Percentiles rank a stretch among this genome's conserved stretches.
These are phyloP conservation scores for Cancer borealis DNA, from an alignment of 2,888 invertebrate genomes.

Conservation along the genomic window DNA sequence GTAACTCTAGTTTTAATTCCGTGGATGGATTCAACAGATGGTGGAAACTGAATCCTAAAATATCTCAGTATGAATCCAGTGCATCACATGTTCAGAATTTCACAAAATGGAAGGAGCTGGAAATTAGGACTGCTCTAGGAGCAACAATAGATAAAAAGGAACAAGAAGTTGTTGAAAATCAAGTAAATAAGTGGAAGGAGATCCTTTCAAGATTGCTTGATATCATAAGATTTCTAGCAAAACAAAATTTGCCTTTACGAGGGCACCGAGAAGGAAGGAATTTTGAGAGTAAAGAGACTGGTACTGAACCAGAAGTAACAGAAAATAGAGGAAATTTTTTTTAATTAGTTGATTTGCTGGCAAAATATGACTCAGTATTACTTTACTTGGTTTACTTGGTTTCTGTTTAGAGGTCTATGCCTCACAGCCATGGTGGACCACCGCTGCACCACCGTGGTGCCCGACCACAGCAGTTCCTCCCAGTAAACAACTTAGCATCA, in stretches of 20 bases:
- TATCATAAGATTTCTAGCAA: conserved; percentile 27
- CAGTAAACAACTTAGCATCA: too few species aligned
- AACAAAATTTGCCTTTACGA: conserved; percentile 38
- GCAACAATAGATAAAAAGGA: conserved; percentile 38
- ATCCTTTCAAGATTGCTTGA: conserved; percentile 26
- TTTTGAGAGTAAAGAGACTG: conserved; percentile 31
- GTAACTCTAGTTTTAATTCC: conserved; percentile 16
- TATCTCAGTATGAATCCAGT: conserved; percentile 31
- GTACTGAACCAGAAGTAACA: conserved; percentile 35
- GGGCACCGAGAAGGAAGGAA: neutral
- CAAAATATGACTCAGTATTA: conserved; percentile 10
- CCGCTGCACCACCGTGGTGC: too few species aligned
- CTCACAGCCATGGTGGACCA: too few species aligned
- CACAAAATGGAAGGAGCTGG: conserved; percentile 42
- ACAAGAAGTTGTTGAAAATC: conserved; percentile 39
- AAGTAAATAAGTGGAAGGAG: conserved; percentile 14
- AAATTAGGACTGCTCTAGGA: conserved; percentile 39
- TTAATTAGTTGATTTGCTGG: conserved; percentile 30
- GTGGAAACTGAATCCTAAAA: conserved; percentile 37
- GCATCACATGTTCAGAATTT: conserved; percentile 20
- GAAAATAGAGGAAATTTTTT: conserved; percentile 8
- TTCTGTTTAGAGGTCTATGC: too few species aligned
- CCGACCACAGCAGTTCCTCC: too few species aligned
- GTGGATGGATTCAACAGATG: neutral
- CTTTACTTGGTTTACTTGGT: too few species aligned